Evolutionary conservation across 2,113 vertebrate species (phyloP).

Genomic region (Cinclus cinclus): DNA sequence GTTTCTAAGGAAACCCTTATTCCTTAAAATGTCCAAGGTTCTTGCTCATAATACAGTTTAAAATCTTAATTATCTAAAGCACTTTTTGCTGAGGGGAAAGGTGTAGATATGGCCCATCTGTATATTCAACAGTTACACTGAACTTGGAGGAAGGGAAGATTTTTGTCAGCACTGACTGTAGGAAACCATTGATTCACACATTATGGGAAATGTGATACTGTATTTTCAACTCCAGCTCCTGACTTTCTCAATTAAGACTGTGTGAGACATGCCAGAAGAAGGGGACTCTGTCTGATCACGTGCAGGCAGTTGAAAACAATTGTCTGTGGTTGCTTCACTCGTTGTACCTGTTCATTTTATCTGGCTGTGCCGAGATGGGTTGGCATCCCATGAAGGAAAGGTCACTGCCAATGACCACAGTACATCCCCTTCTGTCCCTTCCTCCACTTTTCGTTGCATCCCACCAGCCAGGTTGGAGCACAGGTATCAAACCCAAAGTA

Average conservation of each 20-base stretch:
- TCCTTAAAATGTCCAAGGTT: slow-evolving; percentile 44
- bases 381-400: neutral
- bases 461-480: neutral
- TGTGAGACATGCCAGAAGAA: slow-evolving; percentile 55
- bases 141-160: slow-evolving; percentile 54
- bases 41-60: slow-evolving; percentile 14
- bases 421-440: neutral
- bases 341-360: fast-evolving
- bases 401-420: fast-evolving
- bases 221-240: slow-evolving; percentile 47
- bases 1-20: slow-evolving; percentile 67
- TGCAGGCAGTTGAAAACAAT: neutral
- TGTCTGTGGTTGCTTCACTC: neutral
- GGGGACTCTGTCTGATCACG: slow-evolving; percentile 13
- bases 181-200: slow-evolving; percentile 60
- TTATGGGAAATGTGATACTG: slow-evolving; percentile 39
- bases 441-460: fast-evolving
- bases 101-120: slow-evolving; percentile 56
- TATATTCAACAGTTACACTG: slow-evolving; percentile 60
- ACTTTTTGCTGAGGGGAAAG: slow-evolving; percentile 26
- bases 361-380: fast-evolving
- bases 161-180: slow-evolving; percentile 32
- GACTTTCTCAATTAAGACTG: slow-evolving; percentile 52
- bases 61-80: slow-evolving; percentile 42
- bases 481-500: neutral